A percentile compares a stretch with the other conserved stretches of the same genome.
Conservation (phyloP, 2,888 invertebrate species). For the Diaprepes abbreviatus region DNA sequence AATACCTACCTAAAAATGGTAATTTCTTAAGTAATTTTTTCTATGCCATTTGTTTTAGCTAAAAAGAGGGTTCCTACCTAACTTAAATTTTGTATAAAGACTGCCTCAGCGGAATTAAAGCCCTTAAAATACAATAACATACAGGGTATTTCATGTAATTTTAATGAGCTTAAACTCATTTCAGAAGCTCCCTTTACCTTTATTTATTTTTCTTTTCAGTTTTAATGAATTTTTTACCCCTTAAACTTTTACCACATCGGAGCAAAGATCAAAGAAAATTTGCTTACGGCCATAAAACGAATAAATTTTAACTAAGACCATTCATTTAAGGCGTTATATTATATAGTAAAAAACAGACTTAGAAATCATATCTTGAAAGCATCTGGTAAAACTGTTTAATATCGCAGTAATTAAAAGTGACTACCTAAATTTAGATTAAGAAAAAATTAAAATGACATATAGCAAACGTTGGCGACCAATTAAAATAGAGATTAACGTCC, state of each 20-base stretch:
- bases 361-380: slow-evolving; percentile 25
- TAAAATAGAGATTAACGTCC: too few species aligned
- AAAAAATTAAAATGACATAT: too few species aligned
- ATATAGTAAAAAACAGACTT: slow-evolving; percentile 20
- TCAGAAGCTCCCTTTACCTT: slow-evolving; percentile 33
- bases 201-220: slow-evolving; percentile 49
- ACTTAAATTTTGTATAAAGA: too few species aligned
- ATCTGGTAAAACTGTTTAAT: slow-evolving; percentile 12
- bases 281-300: slow-evolving; percentile 42
- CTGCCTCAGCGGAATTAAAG: background rate
- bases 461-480: too few species aligned
- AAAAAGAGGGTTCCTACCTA: too few species aligned
- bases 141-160: slow-evolving; percentile 40
- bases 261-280: slow-evolving; percentile 47
- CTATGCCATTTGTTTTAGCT: too few species aligned
- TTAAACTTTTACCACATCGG: slow-evolving; percentile 46
- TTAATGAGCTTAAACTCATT: slow-evolving; percentile 48
- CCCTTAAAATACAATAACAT: slow-evolving; percentile 38
- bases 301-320: slow-evolving; percentile 49
- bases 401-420: too few species aligned
- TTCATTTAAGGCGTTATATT: slow-evolving; percentile 45
- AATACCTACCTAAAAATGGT: too few species aligned
- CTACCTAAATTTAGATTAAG: too few species aligned
- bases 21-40: too few species aligned
- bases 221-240: slow-evolving; percentile 49